phyloP scores from a whole-genome alignment of 2,888 invertebrate genomes.

The Perdita meconis region DNA sequence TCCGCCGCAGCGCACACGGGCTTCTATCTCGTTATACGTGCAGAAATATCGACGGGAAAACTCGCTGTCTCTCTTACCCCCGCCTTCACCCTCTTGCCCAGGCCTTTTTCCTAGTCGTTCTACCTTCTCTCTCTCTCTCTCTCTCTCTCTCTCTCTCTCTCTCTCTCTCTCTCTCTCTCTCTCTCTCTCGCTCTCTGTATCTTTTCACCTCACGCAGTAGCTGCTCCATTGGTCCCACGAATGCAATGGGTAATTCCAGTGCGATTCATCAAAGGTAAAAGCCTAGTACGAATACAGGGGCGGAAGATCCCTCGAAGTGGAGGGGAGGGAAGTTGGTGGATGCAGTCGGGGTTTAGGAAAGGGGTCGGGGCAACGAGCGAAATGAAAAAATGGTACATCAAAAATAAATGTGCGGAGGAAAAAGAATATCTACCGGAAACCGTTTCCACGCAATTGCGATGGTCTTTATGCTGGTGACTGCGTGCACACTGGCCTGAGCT shows the following conservation, averaged over 20 bases:
- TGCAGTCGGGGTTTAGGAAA: not conserved
- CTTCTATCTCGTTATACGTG: constrained; percentile 41
- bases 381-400: constrained; percentile 63
- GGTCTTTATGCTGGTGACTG: constrained; percentile 41
- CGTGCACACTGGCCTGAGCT: constrained; percentile 6
- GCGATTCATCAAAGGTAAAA: constrained; percentile 71
- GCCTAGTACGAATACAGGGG: constrained; percentile 55
- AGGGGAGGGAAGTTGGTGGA: not conserved
- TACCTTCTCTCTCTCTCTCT: no score
- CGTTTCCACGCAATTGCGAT: constrained; percentile 42
- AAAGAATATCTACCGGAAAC: constrained; percentile 49
- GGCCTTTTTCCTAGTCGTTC: not conserved
- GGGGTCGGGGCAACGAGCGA: constrained; percentile 35
- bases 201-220: constrained; percentile 28
- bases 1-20: not conserved
- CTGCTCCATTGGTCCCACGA: constrained; percentile 43
- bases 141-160: no score
- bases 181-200: no score
- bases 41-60: constrained; percentile 44
- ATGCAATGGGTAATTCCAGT: constrained; percentile 61
- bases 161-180: no score
- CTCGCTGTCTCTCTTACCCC: constrained; percentile 5
- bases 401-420: constrained; percentile 63
- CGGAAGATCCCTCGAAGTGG: not conserved
- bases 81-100: not conserved